Evolutionary conservation across 2,888 invertebrate species (phyloP).

Genomic region (Acleris emargana): DNA sequence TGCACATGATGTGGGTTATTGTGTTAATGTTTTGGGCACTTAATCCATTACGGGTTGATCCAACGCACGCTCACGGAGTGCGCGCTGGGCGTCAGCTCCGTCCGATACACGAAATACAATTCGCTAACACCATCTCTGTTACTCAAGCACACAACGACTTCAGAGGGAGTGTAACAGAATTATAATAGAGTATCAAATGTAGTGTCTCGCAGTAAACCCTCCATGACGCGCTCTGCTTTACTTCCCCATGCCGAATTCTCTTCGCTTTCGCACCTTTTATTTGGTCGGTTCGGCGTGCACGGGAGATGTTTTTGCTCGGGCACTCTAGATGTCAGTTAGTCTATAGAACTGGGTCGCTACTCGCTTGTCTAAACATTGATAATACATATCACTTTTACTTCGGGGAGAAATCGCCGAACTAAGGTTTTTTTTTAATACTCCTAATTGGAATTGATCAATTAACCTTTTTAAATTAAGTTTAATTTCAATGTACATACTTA

Average conservation of each 20-base stretch:
- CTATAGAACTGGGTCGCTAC: conserved; percentile 70
- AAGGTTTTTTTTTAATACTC: background rate
- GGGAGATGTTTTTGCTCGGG: conserved; percentile 64
- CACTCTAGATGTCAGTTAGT: conserved; percentile 51
- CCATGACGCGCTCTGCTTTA: conserved; percentile 31
- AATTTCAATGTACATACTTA: no score
- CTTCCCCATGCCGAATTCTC: conserved; percentile 53
- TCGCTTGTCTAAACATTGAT: conserved; percentile 60
- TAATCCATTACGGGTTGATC: conserved; percentile 63
- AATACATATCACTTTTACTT: conserved; percentile 78
- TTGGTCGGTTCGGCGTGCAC: conserved; percentile 51
- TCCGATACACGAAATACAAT: background rate
- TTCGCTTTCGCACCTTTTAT: conserved; percentile 68
- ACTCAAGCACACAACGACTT: background rate
- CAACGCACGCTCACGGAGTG: conserved; percentile 39
- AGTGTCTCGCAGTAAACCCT: background rate
- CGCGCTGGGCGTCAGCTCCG: conserved; percentile 4
- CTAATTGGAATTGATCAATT: background rate
- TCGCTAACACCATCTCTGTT: background rate
- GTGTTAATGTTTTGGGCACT: conserved; percentile 69
- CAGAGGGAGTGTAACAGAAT: background rate
- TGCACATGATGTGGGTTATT: conserved; percentile 68
- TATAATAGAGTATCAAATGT: background rate
- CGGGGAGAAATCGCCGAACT: conserved; percentile 55
- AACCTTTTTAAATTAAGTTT: no score